Evolutionary conservation across 2,888 invertebrate genomes (phyloP).

Genomic region (Clusia tigrina): DNA sequence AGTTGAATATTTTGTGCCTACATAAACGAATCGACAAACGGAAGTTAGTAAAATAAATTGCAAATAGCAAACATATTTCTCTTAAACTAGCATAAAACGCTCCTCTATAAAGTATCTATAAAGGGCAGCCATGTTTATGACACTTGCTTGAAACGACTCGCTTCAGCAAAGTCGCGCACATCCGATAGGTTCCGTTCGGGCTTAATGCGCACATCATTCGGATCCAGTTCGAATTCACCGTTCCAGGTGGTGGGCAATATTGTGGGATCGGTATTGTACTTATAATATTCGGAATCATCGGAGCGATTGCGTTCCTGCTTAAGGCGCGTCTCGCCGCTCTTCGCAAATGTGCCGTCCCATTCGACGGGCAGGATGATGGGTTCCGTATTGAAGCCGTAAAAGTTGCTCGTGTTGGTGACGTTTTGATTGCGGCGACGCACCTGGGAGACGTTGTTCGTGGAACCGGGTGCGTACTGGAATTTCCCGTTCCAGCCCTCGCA

Average conservation of each 20-base stretch:
- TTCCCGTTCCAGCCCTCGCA: slow-evolving; percentile 65
- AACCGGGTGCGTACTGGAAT: slow-evolving; percentile 56
- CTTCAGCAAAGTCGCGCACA: slow-evolving; percentile 61
- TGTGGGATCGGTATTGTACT: slow-evolving; percentile 54
- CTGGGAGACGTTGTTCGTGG: slow-evolving; percentile 57
- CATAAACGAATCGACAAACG: too few relatives aligned
- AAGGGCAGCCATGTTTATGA: slow-evolving; percentile 13
- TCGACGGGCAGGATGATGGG: slow-evolving; percentile 57
- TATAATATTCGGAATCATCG: slow-evolving; percentile 56
- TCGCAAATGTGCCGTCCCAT: slow-evolving; percentile 63
- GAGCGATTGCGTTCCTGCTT: slow-evolving; percentile 61
- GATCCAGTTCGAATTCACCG: slow-evolving; percentile 60
- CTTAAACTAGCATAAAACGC: neutral
- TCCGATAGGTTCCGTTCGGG: slow-evolving; percentile 62
- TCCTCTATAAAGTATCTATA: too few relatives aligned
- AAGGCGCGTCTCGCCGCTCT: slow-evolving; percentile 52
- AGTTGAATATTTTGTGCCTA: too few relatives aligned
- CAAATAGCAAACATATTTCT: neutral
- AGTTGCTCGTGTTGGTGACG: slow-evolving; percentile 58
- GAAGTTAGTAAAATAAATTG: neutral
- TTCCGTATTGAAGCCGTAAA: slow-evolving; percentile 58
- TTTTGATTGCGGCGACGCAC: slow-evolving; percentile 60
- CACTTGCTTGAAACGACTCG: slow-evolving; percentile 51
- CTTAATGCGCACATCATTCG: slow-evolving; percentile 59
- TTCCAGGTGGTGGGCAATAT: slow-evolving; percentile 60